phyloP scores from a whole-genome alignment of 2,888 invertebrate genomes.

The Nymphalis polychloros region DNA sequence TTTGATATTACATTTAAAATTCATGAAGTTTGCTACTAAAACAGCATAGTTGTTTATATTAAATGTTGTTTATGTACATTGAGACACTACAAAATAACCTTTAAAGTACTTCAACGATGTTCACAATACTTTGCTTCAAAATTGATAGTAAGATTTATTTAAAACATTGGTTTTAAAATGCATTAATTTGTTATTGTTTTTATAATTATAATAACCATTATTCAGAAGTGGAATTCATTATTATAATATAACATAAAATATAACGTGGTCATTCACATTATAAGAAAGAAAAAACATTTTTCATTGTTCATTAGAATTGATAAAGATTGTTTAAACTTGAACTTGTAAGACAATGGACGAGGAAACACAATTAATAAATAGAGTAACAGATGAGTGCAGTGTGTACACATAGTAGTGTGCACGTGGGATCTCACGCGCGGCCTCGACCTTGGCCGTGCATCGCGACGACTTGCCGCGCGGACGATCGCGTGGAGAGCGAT shows the following conservation, averaged over 20 bases:
- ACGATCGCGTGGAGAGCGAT: background rate
- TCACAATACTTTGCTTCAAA: too few relatives aligned
- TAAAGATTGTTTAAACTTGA: slow-evolving; percentile 19
- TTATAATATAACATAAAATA: too few relatives aligned
- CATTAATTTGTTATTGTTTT: too few relatives aligned
- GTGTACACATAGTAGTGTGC: background rate
- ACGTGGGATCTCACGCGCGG: slow-evolving; percentile 10
- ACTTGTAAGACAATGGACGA: slow-evolving; percentile 24
- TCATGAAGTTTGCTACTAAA: background rate
- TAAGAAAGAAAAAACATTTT: too few relatives aligned
- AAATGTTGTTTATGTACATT: too few relatives aligned
- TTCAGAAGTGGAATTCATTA: too few relatives aligned
- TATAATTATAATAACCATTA: too few relatives aligned
- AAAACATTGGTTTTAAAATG: too few relatives aligned
- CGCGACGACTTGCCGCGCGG: background rate
- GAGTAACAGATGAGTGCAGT: background rate
- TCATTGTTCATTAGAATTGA: slow-evolving; percentile 10
- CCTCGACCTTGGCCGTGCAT: slow-evolving; percentile 6
- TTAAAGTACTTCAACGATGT: too few relatives aligned
- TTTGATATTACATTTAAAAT: background rate
- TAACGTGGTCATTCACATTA: too few relatives aligned
- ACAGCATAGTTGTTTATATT: background rate
- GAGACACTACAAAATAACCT: too few relatives aligned
- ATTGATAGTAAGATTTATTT: too few relatives aligned
- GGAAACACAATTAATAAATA: slow-evolving; percentile 6